A percentile compares a stretch with the other conserved stretches of the same genome.
These are phyloP conservation scores for Oryzias melastigma DNA, from an alignment of 2,113 vertebrate species.

Conservation along the genomic window DNA sequence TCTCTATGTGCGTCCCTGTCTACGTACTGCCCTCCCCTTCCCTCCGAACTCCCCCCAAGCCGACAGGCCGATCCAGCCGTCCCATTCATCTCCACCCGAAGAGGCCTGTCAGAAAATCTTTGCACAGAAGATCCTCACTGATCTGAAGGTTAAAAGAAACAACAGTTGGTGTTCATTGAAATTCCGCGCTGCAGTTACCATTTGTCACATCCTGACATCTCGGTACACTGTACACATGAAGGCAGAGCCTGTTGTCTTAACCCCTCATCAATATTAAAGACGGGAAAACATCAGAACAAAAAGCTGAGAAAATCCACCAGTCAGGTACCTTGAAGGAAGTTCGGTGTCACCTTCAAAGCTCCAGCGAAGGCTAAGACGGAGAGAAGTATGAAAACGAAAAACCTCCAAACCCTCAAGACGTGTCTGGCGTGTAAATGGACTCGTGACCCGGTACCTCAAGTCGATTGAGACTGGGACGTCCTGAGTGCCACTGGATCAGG, in stretches of 20 bases:
- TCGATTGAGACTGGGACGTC: too few species aligned
- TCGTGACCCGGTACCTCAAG: too few species aligned
- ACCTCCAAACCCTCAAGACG: too few species aligned
- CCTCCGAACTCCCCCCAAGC: constrained; percentile 40
- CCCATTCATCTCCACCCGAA: constrained; percentile 10
- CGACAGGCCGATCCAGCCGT: constrained; percentile 31
- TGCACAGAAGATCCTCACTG: constrained; percentile 4
- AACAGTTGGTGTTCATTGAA: neutral
- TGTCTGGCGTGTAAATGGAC: too few species aligned
- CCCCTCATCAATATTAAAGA: too few species aligned
- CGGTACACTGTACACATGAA: constrained; percentile 1
- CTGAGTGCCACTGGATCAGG: too few species aligned
- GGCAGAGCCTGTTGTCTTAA: neutral
- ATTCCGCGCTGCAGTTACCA: neutral
- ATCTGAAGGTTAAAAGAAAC: constrained; percentile 11
- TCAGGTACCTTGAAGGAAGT: too few species aligned
- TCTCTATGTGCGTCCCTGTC: constrained; percentile 66
- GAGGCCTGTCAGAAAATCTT: constrained; percentile 29
- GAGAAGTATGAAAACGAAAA: too few species aligned
- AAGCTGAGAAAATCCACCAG: too few species aligned
- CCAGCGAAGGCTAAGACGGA: too few species aligned
- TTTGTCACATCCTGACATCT: neutral
- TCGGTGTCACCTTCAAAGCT: too few species aligned
- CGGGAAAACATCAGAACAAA: too few species aligned
- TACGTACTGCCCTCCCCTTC: constrained; percentile 26